phyloP scores from a whole-genome alignment of 2,113 vertebrate species.

The Choloepus hoffmanni region DNA sequence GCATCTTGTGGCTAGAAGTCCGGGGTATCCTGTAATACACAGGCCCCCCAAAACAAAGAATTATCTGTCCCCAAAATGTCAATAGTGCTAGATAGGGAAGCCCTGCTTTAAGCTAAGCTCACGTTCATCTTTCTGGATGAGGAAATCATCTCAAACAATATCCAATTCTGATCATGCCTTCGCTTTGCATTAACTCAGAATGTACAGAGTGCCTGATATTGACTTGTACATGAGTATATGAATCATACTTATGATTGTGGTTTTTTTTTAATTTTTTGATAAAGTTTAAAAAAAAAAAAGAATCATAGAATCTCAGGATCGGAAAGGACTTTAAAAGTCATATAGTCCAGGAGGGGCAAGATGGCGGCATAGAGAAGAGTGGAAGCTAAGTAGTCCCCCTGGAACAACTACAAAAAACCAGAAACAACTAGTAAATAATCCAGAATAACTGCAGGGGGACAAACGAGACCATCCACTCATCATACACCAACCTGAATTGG shows the following conservation, averaged over 20 bases:
- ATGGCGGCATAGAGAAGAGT: no score
- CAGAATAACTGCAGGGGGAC: no score
- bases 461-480: no score
- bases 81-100: not conserved
- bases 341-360: not conserved
- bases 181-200: not conserved
- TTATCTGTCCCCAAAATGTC: not conserved
- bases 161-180: not conserved
- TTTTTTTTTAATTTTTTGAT: no score
- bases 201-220: not conserved
- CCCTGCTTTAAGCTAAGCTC: not conserved
- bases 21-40: not conserved
- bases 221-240: not conserved
- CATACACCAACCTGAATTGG: no score
- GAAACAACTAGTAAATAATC: no score
- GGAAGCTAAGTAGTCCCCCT: no score
- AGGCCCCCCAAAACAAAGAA: not conserved
- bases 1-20: not conserved
- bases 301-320: not conserved
- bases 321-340: constrained; percentile 17
- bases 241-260: no score
- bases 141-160: not conserved
- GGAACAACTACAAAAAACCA: no score
- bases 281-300: not conserved
- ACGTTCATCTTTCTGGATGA: not conserved